phyloP scores from a whole-genome alignment of 2,113 vertebrate genomes.

The Bothrops jararaca region DNA sequence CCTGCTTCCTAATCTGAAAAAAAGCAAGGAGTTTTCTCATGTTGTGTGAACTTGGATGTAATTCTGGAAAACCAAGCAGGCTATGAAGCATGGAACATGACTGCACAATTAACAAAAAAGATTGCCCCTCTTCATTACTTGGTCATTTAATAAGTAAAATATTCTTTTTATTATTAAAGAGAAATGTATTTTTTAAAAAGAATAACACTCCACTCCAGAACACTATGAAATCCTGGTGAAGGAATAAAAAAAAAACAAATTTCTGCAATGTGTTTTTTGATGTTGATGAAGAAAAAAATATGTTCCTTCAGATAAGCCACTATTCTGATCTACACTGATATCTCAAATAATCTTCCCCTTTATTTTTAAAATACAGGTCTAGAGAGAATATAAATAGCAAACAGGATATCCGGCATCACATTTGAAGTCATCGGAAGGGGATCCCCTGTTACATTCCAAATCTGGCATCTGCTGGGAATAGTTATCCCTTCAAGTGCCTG shows the following conservation, averaged over 20 bases:
- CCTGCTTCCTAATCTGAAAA: neutral
- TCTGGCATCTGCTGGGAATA: constrained; percentile 47
- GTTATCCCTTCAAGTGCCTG: constrained; percentile 38
- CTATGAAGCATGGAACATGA: neutral
- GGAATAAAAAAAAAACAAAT: neutral
- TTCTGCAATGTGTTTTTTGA: neutral
- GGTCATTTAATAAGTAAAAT: neutral
- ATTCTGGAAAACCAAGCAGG: neutral
- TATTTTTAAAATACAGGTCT: constrained; percentile 51
- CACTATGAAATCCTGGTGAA: neutral
- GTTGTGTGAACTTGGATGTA: neutral
- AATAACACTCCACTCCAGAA: neutral
- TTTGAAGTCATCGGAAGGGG: constrained; percentile 63
- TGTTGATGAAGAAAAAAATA: neutral
- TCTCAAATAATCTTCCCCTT: constrained; percentile 10
- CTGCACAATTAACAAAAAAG: neutral
- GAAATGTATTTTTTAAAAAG: neutral
- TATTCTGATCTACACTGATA: constrained; percentile 33
- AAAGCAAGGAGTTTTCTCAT: neutral
- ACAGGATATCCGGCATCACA: constrained; percentile 56
- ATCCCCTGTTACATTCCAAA: constrained; percentile 62
- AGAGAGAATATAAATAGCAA: constrained; percentile 60
- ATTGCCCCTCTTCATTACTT: neutral
- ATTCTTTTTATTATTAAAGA: neutral
- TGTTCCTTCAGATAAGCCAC: constrained; percentile 27